phyloP scores from a whole-genome alignment of 2,888 invertebrate genomes.

The Pomacea canaliculata region DNA sequence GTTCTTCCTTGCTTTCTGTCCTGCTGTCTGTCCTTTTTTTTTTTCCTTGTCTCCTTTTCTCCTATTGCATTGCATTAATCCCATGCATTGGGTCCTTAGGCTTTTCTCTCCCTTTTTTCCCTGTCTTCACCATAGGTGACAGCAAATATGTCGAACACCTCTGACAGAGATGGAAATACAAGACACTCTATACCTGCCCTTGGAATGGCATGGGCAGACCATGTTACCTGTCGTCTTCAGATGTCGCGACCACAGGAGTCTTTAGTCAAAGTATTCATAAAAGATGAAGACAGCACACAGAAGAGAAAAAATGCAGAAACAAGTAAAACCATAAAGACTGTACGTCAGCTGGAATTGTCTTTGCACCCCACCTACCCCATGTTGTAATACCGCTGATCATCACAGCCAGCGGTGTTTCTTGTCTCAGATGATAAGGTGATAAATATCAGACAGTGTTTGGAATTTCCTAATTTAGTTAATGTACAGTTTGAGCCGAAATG shows the following conservation, averaged over 20 bases:
- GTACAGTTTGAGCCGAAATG: too few species aligned
- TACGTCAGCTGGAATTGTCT: slow-evolving; percentile 72
- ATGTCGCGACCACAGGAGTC: slow-evolving; percentile 62
- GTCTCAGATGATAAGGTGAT: not conserved
- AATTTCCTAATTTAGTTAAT: too few species aligned
- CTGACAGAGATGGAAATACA: slow-evolving; percentile 13
- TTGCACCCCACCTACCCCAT: slow-evolving; percentile 75
- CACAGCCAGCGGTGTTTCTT: slow-evolving; percentile 38
- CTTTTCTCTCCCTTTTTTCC: not conserved
- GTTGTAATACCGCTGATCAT: slow-evolving; percentile 72
- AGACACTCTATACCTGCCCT: slow-evolving; percentile 73
- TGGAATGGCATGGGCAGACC: slow-evolving; percentile 79
- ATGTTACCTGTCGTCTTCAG: slow-evolving; percentile 76
- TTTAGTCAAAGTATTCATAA: not conserved
- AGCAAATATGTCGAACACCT: slow-evolving; percentile 45
- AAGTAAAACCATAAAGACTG: slow-evolving; percentile 22
- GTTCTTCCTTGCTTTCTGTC: too few species aligned
- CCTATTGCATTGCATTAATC: too few species aligned
- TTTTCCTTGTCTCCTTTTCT: too few species aligned
- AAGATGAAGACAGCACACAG: not conserved
- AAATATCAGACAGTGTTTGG: not conserved
- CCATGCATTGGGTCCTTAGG: not conserved
- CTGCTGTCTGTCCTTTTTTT: too few species aligned
- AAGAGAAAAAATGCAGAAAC: too few species aligned
- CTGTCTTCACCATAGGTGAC: slow-evolving; percentile 46